These are phyloP conservation scores for Siderastrea siderea DNA, from an alignment of 92 coral and sea anemone species.

Conservation along the genomic window DNA sequence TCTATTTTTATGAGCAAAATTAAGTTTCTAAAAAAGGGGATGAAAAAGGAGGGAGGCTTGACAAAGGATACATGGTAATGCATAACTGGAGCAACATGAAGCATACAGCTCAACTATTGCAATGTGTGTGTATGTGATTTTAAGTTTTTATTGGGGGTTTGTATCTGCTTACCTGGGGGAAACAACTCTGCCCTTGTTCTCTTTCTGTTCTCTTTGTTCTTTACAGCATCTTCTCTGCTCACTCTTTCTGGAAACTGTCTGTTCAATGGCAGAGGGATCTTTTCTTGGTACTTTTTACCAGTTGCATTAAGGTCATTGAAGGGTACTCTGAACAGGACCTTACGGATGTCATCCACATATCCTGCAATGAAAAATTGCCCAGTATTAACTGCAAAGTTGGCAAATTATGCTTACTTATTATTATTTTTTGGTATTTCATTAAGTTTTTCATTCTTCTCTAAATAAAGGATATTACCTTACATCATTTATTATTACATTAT, in stretches of 20 bases:
- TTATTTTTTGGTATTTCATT: not conserved
- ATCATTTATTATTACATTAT: not conserved
- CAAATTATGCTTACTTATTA: not conserved
- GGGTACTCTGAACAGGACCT: slow-evolving; percentile 38
- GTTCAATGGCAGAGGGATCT: slow-evolving; percentile 53
- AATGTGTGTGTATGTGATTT: not conserved
- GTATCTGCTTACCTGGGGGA: slow-evolving; percentile 14
- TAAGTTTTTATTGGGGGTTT: not conserved
- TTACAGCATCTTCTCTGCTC: slow-evolving; percentile 28
- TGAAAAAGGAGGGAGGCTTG: not conserved
- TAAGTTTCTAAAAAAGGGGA: not conserved
- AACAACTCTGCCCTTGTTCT: slow-evolving; percentile 21
- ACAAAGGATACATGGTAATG: not conserved
- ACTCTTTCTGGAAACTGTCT: slow-evolving; percentile 26
- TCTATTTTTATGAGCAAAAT: no score
- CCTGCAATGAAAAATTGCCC: not conserved
- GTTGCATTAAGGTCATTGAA: slow-evolving; percentile 4
- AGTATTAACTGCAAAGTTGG: not conserved
- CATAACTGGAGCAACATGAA: no score
- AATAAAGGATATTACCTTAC: no score
- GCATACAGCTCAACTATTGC: not conserved
- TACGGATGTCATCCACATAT: slow-evolving; percentile 46
- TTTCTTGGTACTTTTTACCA: slow-evolving; percentile 27
- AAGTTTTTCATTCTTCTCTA: no score
- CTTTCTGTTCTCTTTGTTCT: slow-evolving; percentile 10